phyloP scores from a whole-genome alignment of 1,140 invertebrate species.

The Drosophila bifasciata region DNA sequence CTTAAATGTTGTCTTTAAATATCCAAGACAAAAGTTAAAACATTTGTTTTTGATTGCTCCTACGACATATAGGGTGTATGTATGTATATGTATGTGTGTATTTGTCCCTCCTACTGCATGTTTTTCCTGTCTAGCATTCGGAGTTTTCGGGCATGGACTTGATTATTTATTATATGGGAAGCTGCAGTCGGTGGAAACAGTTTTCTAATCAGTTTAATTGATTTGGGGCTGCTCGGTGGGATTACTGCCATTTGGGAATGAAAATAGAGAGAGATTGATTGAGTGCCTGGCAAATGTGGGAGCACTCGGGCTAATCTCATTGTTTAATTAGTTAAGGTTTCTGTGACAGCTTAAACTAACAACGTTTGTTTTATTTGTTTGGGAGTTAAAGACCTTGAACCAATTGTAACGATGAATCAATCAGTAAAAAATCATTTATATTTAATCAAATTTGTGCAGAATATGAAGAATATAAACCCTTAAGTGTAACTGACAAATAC shows the following conservation, averaged over 20 bases:
- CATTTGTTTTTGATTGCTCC: constrained; percentile 46
- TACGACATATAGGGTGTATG: not conserved
- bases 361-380: no score
- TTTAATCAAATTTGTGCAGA: no score
- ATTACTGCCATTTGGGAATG: not conserved
- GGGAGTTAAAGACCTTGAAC: no score
- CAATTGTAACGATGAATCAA: no score
- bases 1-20: constrained; percentile 31
- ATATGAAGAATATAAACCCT: no score
- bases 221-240: constrained; percentile 9
- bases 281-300: not conserved
- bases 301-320: no score
- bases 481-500: no score
- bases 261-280: constrained; percentile 19
- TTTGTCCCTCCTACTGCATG: constrained; percentile 25
- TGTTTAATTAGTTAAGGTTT: no score
- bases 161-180: constrained; percentile 23
- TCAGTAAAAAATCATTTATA: no score
- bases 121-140: constrained; percentile 8
- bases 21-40: constrained; percentile 47
- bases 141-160: constrained; percentile 15
- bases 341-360: no score
- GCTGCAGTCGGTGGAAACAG: constrained; percentile 8
- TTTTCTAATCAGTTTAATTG: constrained; percentile 68
- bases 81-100: no score